phyloP scores from a whole-genome alignment of 2,797 vertebrate genomes.

The Lemur catta region DNA sequence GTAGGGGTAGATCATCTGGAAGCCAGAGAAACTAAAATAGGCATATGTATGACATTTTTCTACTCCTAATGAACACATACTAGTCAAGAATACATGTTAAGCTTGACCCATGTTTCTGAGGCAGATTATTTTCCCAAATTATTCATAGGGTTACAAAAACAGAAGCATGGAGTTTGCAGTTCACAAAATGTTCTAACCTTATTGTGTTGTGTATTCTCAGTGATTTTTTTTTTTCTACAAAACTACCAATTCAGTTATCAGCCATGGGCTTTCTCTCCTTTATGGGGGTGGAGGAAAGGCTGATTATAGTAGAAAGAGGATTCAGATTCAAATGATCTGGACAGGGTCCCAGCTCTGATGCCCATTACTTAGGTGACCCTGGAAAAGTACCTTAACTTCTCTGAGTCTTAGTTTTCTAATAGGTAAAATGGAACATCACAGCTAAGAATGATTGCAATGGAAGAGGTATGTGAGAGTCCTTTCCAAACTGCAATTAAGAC shows the following conservation, averaged over 20 bases:
- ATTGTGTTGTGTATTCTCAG: neutral
- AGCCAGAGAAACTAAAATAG: neutral
- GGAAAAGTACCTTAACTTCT: neutral
- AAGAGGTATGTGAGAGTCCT: neutral
- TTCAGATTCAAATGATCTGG: neutral
- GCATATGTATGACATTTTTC: neutral
- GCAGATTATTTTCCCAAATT: neutral
- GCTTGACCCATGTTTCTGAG: neutral
- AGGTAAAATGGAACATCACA: neutral
- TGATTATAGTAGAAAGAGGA: neutral
- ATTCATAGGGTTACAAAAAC: neutral
- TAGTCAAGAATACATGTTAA: neutral
- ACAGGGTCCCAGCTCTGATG: neutral
- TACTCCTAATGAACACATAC: neutral
- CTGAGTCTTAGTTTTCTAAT: neutral
- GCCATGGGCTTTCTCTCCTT: neutral
- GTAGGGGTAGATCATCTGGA: neutral
- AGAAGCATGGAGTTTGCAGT: neutral
- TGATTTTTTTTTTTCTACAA: neutral
- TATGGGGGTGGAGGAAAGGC: fast-evolving
- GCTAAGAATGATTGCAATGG: neutral
- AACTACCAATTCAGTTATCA: neutral
- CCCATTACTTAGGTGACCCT: neutral
- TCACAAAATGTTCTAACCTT: neutral
- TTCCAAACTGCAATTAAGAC: neutral